Conservation (phyloP, 2,888 invertebrate genomes). For the Cephus spinipes region DNA sequence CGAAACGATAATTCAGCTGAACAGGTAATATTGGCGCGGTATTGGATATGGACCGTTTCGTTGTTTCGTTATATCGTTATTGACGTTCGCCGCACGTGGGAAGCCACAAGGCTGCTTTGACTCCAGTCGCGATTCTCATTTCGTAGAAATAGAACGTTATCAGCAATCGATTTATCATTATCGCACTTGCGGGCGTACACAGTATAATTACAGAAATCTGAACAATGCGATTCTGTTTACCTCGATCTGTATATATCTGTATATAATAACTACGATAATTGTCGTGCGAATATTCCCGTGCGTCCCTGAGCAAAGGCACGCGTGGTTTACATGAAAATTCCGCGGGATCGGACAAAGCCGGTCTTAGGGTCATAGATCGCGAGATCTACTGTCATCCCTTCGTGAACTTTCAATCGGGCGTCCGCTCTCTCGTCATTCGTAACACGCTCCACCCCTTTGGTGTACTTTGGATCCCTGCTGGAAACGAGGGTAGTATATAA, state of each 20-base stretch:
- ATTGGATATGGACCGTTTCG: constrained; percentile 55
- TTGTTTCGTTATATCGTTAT: constrained; percentile 55
- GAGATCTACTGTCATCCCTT: too few species aligned
- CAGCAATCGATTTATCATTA: constrained; percentile 53
- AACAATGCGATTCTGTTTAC: constrained; percentile 15
- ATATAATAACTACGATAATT: too few species aligned
- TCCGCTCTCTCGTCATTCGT: constrained; percentile 8
- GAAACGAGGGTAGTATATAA: neutral
- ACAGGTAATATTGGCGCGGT: constrained; percentile 57
- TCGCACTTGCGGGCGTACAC: constrained; percentile 36
- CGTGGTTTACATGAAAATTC: too few species aligned
- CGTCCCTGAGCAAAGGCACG: too few species aligned
- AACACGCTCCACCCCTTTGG: constrained; percentile 4
- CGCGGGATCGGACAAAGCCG: too few species aligned
- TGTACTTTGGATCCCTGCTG: neutral
- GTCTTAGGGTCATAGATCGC: too few species aligned
- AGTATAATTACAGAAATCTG: constrained; percentile 50
- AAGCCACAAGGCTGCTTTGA: constrained; percentile 39
- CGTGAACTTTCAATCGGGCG: too few species aligned
- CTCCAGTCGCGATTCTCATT: constrained; percentile 31
- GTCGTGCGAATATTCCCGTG: too few species aligned
- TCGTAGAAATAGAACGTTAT: constrained; percentile 52
- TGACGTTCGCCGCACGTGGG: constrained; percentile 42
- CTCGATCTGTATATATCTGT: too few species aligned
- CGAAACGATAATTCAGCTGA: constrained; percentile 59